Evolutionary conservation across 2,797 vertebrate genomes (phyloP), one percentile per base, ranked within the genome.

Genomic region (Ciconia nigra): DNA sequence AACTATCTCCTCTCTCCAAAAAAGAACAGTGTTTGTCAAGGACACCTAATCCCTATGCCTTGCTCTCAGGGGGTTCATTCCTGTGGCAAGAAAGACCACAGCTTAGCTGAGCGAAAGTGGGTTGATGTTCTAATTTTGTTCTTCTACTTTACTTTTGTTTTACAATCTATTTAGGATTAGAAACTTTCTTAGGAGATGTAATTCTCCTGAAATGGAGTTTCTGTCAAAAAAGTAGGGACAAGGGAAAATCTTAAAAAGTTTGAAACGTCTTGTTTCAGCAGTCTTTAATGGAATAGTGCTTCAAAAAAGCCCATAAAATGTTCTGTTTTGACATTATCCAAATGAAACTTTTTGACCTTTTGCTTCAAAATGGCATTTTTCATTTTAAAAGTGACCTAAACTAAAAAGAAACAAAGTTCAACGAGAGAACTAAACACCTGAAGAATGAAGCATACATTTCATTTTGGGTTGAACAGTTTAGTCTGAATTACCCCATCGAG

Each of bases 51-150:
- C 35, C 44, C 31, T 69, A n/a, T 28, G 59, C 46, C 49, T 83
- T 87, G 57, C 41, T 89, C 44, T 54, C n/a, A 67, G 81, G 37
- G 37, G 46, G 7, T 39, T 58, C 71, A 63, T 74, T 91, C 79
- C 62, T 20, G 22, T 12, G 51, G 47, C 42, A 39, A 91, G 82
- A 84, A 82, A 94, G 65, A 44, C 35, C 22, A 26, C 17, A 51
- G 17, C 57, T 93, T 83, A 22, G 20, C 39, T 37, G 71, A 88
- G 44, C 74, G 29, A 3, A 22, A 29, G 19, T 19, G 51, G 82
- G 55, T 74, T 95, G 80, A 74, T 90, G 42, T 55, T 94, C 51
- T 81, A 73, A 94, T 89, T 86, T 87, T 90, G 28, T 90, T 92
- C 26, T 70, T 89, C 41, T 55, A 46, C 69, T 93, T 93, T 70